Base-by-base conservation (phyloP, 2,113 vertebrate species). In the Gambusia holbrooki region DNA sequence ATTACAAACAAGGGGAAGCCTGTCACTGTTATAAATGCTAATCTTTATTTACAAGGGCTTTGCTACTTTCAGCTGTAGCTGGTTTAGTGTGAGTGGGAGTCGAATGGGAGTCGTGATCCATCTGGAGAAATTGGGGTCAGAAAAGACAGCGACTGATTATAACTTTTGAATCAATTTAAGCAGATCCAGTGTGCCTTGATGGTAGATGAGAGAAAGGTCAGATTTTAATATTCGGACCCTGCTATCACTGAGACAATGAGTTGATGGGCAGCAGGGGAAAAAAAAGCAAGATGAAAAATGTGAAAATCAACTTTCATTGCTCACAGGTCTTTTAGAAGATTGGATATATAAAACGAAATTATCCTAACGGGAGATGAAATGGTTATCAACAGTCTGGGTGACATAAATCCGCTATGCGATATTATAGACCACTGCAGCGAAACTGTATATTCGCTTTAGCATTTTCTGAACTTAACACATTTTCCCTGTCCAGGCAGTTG, bases 291-390 rank as follows among this genome's bases (percentile, higher is more conserved):
- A 76, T 79, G 66, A 64, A 74, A 75, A 67, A 40, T 72, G 45
- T 58, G 62, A 51, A 70, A 89, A 85, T 84, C 22, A 66, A 60
- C 69, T 76, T 79, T 75, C 66, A 75, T 14, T 54, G 73, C 66
- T 82, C 45, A 65, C 10, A 84, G 63, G 75, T 73, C 60, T 22
- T 19, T 33, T 25, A 32, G 29, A 65, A 76, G 73, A 42, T 72
- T 51, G 85, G 72, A 37, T 28, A 37, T 22, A 70, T 74, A 29
- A 35, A 35, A 65, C 62, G 7, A 83, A 69, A 81, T 76, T 3
- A 42, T 42, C 4, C 40, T 42, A 15, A 15, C 40, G 14, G 40
- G 40, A 69, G 63, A 80, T 79, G 75, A 66, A 82, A 74, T 84
- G 30, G 64, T 37, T 48, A 81, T 81, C 72, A 77, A 69, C 71